A percentile compares a stretch with the other conserved stretches of the same genome.
Evolutionary conservation across 2,888 invertebrate species (phyloP).

Genomic region (Standfussiana lucernea): DNA sequence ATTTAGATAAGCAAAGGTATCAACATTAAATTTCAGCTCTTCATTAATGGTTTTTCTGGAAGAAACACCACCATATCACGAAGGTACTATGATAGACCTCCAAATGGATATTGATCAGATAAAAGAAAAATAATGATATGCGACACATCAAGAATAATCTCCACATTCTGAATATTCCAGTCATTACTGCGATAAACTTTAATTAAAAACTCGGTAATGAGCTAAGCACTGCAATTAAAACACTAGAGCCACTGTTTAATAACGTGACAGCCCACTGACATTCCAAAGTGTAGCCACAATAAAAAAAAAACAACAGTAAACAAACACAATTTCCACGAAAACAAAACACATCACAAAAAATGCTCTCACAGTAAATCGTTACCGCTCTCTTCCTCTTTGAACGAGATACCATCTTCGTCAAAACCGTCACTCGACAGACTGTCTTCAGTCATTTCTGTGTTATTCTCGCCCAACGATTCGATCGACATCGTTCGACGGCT

Average conservation of each 20-base stretch:
- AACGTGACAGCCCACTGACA: conserved; percentile 56
- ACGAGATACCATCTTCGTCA: conserved; percentile 48
- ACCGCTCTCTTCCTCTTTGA: conserved; percentile 66
- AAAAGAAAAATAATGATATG: background rate
- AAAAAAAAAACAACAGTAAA: conserved; percentile 45
- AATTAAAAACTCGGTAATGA: conserved; percentile 12
- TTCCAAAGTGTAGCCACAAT: conserved; percentile 49
- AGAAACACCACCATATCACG: background rate
- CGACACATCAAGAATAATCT: background rate
- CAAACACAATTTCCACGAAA: conserved; percentile 60
- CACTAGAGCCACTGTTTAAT: conserved; percentile 48
- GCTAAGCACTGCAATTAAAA: conserved; percentile 27
- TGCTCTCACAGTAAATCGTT: conserved; percentile 77
- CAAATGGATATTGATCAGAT: background rate
- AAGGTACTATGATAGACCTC: background rate
- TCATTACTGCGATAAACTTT: conserved; percentile 19
- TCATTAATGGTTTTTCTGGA: background rate
- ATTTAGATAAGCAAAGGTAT: background rate
- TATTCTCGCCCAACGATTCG: conserved; percentile 67
- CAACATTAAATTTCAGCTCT: background rate
- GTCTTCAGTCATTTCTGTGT: conserved; percentile 81
- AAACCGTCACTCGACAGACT: conserved; percentile 77
- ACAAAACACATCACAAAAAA: conserved; percentile 61
- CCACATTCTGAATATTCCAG: background rate
- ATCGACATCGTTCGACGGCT: conserved; percentile 75